A percentile compares a stretch with the other conserved stretches of the same genome.
phyloP scores from a whole-genome alignment of 2,113 vertebrate genomes.

The Semnopithecus entellus region DNA sequence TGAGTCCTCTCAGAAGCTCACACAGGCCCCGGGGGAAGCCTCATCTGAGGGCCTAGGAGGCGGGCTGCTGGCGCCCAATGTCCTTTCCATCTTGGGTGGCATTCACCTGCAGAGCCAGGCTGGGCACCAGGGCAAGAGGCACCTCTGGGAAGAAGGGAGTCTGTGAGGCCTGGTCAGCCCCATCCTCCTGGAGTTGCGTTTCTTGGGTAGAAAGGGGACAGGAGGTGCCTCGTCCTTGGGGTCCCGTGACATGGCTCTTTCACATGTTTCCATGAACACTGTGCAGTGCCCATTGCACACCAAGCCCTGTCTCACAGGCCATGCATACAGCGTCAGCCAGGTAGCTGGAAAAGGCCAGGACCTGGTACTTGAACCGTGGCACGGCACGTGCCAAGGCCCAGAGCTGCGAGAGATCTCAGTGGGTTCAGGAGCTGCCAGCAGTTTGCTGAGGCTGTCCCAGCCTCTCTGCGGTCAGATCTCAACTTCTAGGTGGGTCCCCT shows the following conservation, averaged over 20 bases:
- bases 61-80: too few relatives aligned
- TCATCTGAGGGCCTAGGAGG: background rate
- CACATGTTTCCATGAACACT: background rate
- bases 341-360: background rate
- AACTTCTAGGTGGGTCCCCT: background rate
- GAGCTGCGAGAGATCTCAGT: background rate
- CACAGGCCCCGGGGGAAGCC: background rate
- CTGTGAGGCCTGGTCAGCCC: background rate
- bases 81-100: background rate
- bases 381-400: background rate
- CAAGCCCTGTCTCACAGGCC: too few relatives aligned
- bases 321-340: background rate
- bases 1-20: background rate
- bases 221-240: rapidly evolving
- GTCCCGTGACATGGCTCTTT: background rate
- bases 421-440: background rate
- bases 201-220: background rate
- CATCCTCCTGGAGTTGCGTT: background rate
- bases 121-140: background rate
- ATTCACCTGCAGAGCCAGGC: background rate
- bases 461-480: background rate
- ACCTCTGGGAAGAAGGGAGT: background rate
- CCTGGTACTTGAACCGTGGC: too few relatives aligned
- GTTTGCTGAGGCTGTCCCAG: background rate
- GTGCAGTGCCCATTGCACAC: background rate